A percentile compares a stretch with the other conserved stretches of the same genome.
Conservation (phyloP, 2,113 vertebrate species). For the Mugil cephalus region DNA sequence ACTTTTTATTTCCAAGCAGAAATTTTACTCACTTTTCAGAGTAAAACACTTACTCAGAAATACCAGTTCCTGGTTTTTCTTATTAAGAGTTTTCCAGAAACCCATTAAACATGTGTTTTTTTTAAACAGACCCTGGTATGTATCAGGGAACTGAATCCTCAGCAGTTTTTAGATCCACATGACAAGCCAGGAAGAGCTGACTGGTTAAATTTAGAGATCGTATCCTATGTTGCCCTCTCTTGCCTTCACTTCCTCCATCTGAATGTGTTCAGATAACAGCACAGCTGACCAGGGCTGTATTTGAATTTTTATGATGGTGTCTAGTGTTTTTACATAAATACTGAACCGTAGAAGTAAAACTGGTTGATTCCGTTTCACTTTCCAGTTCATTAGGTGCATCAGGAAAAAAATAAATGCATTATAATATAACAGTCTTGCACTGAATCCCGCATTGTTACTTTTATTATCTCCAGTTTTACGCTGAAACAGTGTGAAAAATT, state of each 20-base stretch:
- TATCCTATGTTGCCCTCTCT: conserved; percentile 48
- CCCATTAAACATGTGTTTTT: background rate
- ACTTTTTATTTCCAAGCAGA: background rate
- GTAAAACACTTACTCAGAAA: background rate
- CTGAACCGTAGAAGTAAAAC: background rate
- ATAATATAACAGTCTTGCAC: too few species aligned
- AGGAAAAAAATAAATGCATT: too few species aligned
- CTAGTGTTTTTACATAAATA: conserved; percentile 36
- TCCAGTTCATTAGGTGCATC: too few species aligned
- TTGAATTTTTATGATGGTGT: background rate
- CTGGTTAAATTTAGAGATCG: conserved; percentile 79
- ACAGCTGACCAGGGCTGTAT: background rate
- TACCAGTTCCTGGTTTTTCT: too few species aligned
- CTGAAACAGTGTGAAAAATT: too few species aligned
- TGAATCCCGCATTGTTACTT: too few species aligned
- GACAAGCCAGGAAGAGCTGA: conserved; percentile 71
- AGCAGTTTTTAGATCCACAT: conserved; percentile 71
- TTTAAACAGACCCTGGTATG: conserved; percentile 17
- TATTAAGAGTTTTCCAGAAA: background rate
- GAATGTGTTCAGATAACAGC: conserved; percentile 31
- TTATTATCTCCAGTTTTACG: too few species aligned
- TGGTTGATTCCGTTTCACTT: background rate
- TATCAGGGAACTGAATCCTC: conserved; percentile 59
- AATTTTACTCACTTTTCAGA: background rate
- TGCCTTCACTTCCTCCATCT: conserved; percentile 19